Conservation (phyloP, 1,140 invertebrate genomes). For the Nasonia giraulti region DNA sequence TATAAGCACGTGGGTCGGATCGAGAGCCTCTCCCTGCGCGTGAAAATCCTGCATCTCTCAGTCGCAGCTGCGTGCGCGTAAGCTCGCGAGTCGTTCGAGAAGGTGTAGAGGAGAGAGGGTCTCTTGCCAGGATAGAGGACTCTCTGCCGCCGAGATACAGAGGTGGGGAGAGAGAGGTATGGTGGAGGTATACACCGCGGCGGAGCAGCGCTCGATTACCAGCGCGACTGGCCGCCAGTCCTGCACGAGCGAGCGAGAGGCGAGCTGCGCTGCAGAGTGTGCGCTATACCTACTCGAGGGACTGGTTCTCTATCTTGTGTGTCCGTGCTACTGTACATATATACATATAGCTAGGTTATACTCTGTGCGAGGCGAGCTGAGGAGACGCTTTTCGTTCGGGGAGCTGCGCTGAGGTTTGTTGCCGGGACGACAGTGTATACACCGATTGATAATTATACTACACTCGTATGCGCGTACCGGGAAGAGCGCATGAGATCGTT, state of each 20-base stretch:
- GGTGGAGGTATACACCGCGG: neutral
- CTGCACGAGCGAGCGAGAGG: too few species aligned
- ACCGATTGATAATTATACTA: too few species aligned
- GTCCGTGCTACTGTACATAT: neutral
- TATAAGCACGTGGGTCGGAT: neutral
- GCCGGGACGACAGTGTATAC: too few species aligned
- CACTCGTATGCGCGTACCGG: too few species aligned
- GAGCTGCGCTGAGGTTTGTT: too few species aligned
- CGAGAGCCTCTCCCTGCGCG: constrained; percentile 1
- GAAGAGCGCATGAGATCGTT: too few species aligned
- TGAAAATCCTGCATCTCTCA: constrained; percentile 9
- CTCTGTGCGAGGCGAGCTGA: neutral
- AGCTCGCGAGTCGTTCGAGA: neutral
- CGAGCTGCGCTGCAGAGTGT: neutral
- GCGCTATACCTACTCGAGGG: neutral
- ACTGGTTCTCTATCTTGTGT: neutral
- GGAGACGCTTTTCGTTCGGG: too few species aligned
- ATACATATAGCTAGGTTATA: neutral
- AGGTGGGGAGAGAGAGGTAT: neutral
- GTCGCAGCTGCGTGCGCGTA: neutral
- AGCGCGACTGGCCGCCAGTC: constrained; percentile 24
- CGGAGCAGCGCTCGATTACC: neutral
- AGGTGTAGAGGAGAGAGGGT: neutral
- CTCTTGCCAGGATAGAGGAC: neutral
- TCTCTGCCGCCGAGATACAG: neutral